Base-by-base conservation (phyloP, 92 coral and sea anemone species). In the Phenganax marumi region DNA sequence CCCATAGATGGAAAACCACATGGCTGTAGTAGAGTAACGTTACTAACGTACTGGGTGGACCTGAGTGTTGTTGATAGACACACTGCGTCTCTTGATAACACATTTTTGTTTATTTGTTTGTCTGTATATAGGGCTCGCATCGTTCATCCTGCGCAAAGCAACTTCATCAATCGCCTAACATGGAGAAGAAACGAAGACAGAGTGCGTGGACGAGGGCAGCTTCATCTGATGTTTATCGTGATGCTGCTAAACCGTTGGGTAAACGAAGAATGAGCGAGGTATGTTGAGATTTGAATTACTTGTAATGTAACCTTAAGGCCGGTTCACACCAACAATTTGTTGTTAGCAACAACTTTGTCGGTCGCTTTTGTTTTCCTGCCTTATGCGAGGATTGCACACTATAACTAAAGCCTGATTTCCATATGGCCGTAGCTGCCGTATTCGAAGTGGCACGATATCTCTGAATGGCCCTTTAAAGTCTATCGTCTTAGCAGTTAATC, bases 211-310 rank as follows among this genome's bases (percentile, higher is more conserved):
- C 68, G 1, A 48, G 22, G 57, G 10, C 68, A 12, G 21, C 63
- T 7, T 54, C 50, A 4, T 4, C 14, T 17, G 26, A 23, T 12
- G 48, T 9, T 18, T 24, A 24, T 76, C 6, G 33, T 26, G 68
- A 50, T n/a, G 43, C 57, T 51, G 10, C 39, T 49, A 76, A 56
- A 53, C 16, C 49, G 25, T 26, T 55, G 68, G 57, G 81, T 12
- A 76, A 76, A 76, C 68, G 81, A 18, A 66, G 81, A 19, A 76
- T 76, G 81, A 76, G 81, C 24, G 81, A 76, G 50, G 81, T 76
- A 57, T 24, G 81, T 26, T 13, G 13, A 25, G 56, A 72, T 50
- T 52, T 52, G 10, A 39, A 13, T 39, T 26, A 48, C 55, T 3
- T 3, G 1, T 23, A 70, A 33, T 33, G 43, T 33, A 33, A 5